Evolutionary conservation across 2,113 vertebrate species (phyloP).

Genomic region (Cinclus cinclus): DNA sequence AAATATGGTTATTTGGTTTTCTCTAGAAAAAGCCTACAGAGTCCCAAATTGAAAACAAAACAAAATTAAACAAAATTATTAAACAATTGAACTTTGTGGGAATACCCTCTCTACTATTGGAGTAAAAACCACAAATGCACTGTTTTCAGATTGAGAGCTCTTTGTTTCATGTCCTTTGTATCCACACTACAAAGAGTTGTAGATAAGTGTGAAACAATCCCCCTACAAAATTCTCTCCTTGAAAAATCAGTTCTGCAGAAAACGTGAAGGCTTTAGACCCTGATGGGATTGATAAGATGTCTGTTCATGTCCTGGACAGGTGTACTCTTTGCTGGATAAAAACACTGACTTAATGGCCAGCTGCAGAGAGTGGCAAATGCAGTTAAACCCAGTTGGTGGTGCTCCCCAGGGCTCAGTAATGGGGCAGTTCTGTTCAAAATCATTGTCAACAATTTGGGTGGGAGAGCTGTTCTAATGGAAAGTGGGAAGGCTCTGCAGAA

Average conservation of each 20-base stretch:
- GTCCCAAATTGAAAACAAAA: not conserved
- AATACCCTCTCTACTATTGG: fast-evolving
- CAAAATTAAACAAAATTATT: not conserved
- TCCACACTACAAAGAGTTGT: not conserved
- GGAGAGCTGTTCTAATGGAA: not conserved
- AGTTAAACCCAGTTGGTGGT: not conserved
- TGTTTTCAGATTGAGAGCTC: not conserved
- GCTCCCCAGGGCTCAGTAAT: not conserved
- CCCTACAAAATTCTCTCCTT: not conserved
- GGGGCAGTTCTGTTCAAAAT: not conserved
- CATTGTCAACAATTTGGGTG: fast-evolving
- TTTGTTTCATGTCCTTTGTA: not conserved
- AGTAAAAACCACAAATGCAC: not conserved
- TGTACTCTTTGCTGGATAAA: not conserved
- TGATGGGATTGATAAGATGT: not conserved
- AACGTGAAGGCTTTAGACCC: not conserved
- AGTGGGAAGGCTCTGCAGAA: not conserved
- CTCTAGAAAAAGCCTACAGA: not conserved
- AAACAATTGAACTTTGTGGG: not conserved
- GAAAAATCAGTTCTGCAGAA: not conserved
- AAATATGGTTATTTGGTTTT: not conserved
- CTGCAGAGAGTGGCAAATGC: not conserved
- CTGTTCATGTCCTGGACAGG: not conserved
- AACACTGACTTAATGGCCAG: not conserved
- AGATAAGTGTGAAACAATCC: not conserved